These are phyloP conservation scores for Accipiter minullus DNA, from an alignment of 2,797 vertebrate species.

Conservation along the genomic window DNA sequence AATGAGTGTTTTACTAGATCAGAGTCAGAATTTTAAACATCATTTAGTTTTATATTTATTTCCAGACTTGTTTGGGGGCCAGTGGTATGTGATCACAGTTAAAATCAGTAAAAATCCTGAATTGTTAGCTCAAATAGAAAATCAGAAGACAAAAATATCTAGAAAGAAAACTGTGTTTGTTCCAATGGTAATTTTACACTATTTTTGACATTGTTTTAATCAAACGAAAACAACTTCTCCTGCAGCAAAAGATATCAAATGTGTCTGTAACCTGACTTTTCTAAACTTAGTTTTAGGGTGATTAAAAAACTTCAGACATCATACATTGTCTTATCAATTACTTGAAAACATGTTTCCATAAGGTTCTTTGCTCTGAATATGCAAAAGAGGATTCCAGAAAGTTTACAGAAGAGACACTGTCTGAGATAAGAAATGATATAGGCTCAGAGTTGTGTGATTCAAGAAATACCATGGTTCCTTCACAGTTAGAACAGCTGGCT, in stretches of 20 bases:
- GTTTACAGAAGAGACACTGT: not conserved
- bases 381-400: constrained; percentile 50
- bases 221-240: not conserved
- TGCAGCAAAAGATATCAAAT: not conserved
- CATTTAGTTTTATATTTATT: not conserved
- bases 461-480: constrained; percentile 52
- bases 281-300: not conserved
- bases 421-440: not conserved
- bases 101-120: not conserved
- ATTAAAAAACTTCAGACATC: not conserved
- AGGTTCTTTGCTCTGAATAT: constrained; percentile 85
- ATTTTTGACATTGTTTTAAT: not conserved
- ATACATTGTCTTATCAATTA: not conserved
- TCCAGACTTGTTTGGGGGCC: not conserved
- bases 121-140: not conserved
- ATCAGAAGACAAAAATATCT: not conserved
- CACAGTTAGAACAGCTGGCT: constrained; percentile 81
- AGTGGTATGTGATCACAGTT: not conserved
- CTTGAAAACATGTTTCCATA: not conserved
- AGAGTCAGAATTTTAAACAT: not conserved
- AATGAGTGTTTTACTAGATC: not conserved
- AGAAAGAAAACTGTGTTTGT: not conserved
- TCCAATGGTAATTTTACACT: not conserved
- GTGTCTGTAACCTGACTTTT: not conserved
- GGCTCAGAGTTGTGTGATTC: not conserved